A percentile compares a stretch with the other conserved stretches of the same genome.
Evolutionary conservation across 37 sponge, comb jelly and placozoan genomes (phyloP).

Genomic region (Geodia barretti): DNA sequence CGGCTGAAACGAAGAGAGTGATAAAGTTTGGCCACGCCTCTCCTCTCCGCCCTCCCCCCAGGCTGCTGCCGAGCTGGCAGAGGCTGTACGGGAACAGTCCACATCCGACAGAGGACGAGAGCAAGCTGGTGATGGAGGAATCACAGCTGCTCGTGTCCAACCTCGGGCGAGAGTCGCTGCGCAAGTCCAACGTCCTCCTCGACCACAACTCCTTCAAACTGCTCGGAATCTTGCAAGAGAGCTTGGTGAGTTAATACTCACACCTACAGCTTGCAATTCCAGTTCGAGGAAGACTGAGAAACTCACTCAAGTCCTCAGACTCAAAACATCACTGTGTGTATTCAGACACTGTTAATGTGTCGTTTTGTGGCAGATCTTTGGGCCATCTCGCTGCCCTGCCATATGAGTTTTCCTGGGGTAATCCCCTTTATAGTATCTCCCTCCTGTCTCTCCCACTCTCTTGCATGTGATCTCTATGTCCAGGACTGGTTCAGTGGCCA

Average conservation of each 20-base stretch:
- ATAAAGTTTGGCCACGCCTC: no score
- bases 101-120: neutral
- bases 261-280: no score
- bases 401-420: no score
- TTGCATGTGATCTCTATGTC: no score
- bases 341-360: no score
- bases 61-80: conserved; percentile 3
- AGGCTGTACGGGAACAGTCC: neutral
- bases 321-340: no score
- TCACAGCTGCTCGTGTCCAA: conserved; percentile 29
- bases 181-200: conserved; percentile 24
- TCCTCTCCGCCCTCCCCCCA: neutral
- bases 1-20: no score
- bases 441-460: neutral
- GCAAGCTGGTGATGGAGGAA: conserved; percentile 10
- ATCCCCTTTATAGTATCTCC: no score
- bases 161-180: conserved; percentile 20
- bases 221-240: conserved; percentile 79
- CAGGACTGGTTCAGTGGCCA: conserved; percentile 64
- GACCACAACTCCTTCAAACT: conserved; percentile 46
- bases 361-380: no score
- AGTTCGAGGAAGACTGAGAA: no score
- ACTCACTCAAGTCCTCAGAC: no score
- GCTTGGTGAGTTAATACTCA: conserved; percentile 66
- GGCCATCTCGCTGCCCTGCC: no score